Evolutionary conservation across 64 coral and sea anemone species (phyloP).

Genomic region (Dendrophyllia cribrosa): DNA sequence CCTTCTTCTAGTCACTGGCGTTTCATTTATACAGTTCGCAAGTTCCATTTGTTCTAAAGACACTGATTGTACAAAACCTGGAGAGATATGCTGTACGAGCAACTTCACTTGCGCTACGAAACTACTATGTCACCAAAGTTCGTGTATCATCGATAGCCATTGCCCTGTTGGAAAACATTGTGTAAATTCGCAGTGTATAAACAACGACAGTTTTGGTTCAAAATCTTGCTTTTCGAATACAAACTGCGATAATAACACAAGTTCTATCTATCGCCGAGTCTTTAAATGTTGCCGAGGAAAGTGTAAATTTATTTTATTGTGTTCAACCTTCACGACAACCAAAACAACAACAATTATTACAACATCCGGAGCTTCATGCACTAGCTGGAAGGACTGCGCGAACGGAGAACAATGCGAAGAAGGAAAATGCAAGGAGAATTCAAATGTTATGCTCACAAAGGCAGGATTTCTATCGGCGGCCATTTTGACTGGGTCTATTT

Average conservation of each 20-base stretch:
- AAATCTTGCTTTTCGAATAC: not conserved
- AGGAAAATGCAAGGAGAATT: conserved; percentile 5
- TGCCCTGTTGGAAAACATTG: conserved; percentile 3
- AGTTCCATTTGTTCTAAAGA: not conserved
- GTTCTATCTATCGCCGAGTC: too few species aligned
- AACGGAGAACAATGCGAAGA: not conserved
- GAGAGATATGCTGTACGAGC: not conserved
- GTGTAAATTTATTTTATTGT: not conserved
- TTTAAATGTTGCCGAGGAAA: not conserved
- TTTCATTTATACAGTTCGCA: not conserved
- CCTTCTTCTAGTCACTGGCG: not conserved
- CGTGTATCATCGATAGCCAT: not conserved
- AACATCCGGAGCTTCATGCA: not conserved
- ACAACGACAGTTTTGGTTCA: not conserved
- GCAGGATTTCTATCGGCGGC: conserved; percentile 72
- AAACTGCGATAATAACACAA: not conserved
- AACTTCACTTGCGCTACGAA: not conserved
- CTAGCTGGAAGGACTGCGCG: conserved; percentile 3
- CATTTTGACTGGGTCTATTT: conserved; percentile 60
- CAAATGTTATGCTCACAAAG: conserved; percentile 12
- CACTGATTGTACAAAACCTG: not conserved
- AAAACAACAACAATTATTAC: not conserved
- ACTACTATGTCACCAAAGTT: not conserved
- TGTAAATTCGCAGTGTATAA: not conserved
- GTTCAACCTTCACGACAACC: not conserved